Evolutionary conservation across 2,797 vertebrate species (phyloP).

Genomic region (Poecilia gillii): DNA sequence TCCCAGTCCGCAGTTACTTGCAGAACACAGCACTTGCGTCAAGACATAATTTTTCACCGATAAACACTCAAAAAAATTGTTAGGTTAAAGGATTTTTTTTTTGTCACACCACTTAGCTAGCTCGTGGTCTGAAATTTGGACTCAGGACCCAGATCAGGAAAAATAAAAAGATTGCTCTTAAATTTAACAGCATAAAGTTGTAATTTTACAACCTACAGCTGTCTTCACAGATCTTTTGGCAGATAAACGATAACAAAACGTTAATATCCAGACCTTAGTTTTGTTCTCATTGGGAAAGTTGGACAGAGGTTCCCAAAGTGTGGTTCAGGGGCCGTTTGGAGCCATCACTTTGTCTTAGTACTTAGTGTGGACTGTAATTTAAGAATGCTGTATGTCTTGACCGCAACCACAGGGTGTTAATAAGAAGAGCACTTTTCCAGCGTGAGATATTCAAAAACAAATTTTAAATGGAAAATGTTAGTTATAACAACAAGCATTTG

Average conservation of each 20-base stretch:
- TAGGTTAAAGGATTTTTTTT: no score
- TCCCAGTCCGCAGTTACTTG: constrained; percentile 35
- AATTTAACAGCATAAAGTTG: not conserved
- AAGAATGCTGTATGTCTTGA: not conserved
- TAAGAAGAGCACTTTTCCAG: not conserved
- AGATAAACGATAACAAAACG: not conserved
- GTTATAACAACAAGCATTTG: not conserved
- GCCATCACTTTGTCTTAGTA: not conserved
- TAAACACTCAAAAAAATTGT: not conserved
- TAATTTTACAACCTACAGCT: not conserved
- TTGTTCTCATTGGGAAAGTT: not conserved
- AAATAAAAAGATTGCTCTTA: not conserved
- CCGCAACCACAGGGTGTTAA: not conserved
- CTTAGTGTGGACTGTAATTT: not conserved
- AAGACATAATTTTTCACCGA: constrained; percentile 14
- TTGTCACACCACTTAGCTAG: no score
- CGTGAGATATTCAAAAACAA: not conserved
- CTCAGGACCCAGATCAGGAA: not conserved
- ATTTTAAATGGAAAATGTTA: not conserved
- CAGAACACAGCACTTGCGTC: constrained; percentile 24
- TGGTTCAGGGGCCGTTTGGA: not conserved
- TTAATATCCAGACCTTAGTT: not conserved
- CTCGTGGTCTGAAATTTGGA: no score
- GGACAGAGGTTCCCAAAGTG: not conserved
- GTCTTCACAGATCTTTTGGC: not conserved